Percentiles rank a stretch among this genome's conserved stretches.
Evolutionary conservation across 1,140 invertebrate genomes (phyloP).

Genomic region (Rhopalosiphum maidis): DNA sequence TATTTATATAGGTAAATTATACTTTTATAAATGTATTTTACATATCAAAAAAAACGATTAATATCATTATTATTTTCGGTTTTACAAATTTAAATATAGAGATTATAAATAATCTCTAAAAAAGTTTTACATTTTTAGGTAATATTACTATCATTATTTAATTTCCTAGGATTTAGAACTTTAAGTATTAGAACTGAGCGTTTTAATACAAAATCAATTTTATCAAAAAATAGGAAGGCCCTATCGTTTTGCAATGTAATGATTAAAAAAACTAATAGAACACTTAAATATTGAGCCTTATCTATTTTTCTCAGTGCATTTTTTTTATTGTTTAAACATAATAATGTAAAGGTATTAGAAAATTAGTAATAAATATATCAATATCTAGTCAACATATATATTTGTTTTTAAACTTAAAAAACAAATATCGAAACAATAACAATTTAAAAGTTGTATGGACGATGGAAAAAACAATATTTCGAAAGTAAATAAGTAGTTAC

Average conservation of each 20-base stretch:
- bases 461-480: neutral
- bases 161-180: neutral
- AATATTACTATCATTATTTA: neutral
- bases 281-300: no score
- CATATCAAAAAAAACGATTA: neutral
- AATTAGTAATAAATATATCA: no score
- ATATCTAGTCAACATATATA: neutral
- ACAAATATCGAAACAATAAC: neutral
- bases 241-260: neutral
- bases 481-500: neutral
- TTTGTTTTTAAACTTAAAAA: neutral
- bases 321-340: no score
- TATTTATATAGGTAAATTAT: neutral
- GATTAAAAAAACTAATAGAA: neutral
- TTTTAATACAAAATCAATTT: neutral
- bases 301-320: no score
- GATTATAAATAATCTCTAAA: no score
- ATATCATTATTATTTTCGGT: neutral
- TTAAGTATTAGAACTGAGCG: neutral
- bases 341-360: no score
- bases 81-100: neutral
- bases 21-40: no score
- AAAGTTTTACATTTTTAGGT: neutral
- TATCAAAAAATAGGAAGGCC: no score
- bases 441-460: neutral